Base-by-base conservation (phyloP, 1,140 invertebrate genomes). In the Heliconius hermathena region DNA sequence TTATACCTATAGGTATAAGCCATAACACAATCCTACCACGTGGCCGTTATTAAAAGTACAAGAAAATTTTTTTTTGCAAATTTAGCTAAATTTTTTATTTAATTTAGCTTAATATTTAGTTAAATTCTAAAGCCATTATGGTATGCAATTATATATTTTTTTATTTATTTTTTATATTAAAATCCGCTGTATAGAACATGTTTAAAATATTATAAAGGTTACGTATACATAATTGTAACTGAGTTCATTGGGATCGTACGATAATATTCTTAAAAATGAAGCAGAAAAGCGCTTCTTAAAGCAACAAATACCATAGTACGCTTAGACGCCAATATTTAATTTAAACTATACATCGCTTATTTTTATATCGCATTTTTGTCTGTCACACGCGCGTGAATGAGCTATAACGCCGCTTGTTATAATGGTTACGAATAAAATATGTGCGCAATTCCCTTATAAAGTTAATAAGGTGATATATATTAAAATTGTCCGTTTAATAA, bases 351-450 rank as follows among this genome's bases (percentile, higher is more conserved):
- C 38, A 49, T 70, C 75, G 85, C 87, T 85, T 78, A 73, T 77
- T 84, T 66, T 78, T 70, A 71, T 79, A 73, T 72, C 71, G 77
- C 70, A 82, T 82, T 85, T 83, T 83, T 79, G 78, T 80, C 77
- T 83, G 82, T 81, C 76, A 77, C 66, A 77, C 81, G 79, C 83
- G 86, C 87, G 86, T 89, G 87, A 85, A 88, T 79, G 84, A 76
- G 82, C 79, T 88, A 84, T 71, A 60, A 81, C 73, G 26, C 79
- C 82, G 82, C 81, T 84, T 86, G 82, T 84, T 80, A 82, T 82
- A 79, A 81, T 76, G 46, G 73, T 78, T 77, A 76, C 77, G 81
- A 87, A 82, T 84, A 79, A 82, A 85, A 85, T 81, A 71, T 82
- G 78, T 82, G 78, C 76, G 74, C 79, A 79, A 46, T 85, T 78